Percentiles rank a stretch among this genome's conserved stretches.
phyloP scores from a whole-genome alignment of 2,113 vertebrate species.

The Reinhardtius hippoglossoides region DNA sequence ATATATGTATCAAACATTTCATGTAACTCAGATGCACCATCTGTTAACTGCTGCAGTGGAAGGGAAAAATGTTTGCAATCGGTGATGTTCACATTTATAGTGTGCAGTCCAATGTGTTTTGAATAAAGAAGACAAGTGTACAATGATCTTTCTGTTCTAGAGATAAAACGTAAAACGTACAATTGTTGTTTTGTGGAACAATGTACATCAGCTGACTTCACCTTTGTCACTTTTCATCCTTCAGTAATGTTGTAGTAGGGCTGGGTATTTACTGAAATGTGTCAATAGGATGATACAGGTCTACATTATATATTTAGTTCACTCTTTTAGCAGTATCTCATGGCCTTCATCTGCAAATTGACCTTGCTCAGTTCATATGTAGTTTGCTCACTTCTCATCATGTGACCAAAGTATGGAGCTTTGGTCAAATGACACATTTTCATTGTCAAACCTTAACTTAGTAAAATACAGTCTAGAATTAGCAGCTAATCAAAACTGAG shows the following conservation, averaged over 20 bases:
- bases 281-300: background rate
- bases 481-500: no score
- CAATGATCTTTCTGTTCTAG: background rate
- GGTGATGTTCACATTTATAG: conserved; percentile 27
- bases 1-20: conserved; percentile 7
- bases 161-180: conserved; percentile 9
- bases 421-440: no score
- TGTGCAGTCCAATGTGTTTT: background rate
- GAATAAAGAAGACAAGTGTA: background rate
- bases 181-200: background rate
- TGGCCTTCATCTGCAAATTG: no score
- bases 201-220: background rate
- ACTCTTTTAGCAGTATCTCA: no score
- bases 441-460: no score
- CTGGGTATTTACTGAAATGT: background rate
- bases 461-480: no score
- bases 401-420: no score
- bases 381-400: no score
- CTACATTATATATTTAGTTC: background rate
- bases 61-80: background rate
- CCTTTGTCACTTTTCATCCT: background rate
- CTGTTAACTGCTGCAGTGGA: background rate
- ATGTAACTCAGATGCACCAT: background rate
- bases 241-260: background rate
- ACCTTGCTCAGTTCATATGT: no score